Conservation (phyloP, 2,888 invertebrate genomes). For the Hydroisotoma schaefferi region DNA sequence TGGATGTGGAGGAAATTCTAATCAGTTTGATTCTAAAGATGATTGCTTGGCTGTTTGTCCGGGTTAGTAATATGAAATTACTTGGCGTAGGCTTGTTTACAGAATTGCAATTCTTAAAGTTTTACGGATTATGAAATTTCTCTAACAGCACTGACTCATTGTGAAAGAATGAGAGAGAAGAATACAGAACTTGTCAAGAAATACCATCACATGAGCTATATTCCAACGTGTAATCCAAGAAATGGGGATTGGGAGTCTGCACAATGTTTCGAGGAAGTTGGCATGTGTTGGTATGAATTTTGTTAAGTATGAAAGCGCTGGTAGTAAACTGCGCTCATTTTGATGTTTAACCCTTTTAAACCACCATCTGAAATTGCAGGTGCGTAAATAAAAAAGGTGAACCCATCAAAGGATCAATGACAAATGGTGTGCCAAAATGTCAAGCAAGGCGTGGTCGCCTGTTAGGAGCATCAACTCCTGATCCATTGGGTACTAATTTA, state of each 20-base stretch:
- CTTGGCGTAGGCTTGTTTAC: too few species aligned
- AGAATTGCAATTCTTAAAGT: too few species aligned
- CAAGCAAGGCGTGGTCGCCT: conserved; percentile 65
- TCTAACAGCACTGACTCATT: conserved; percentile 66
- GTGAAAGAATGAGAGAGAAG: conserved; percentile 73
- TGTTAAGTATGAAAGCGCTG: not conserved
- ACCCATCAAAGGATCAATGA: conserved; percentile 73
- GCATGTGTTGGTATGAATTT: conserved; percentile 73
- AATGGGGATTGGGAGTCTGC: conserved; percentile 76
- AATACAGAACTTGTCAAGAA: conserved; percentile 69
- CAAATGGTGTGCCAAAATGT: conserved; percentile 71
- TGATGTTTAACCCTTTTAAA: not conserved
- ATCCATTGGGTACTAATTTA: conserved; percentile 23
- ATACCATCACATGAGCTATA: conserved; percentile 70
- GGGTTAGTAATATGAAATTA: conserved; percentile 56
- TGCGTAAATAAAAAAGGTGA: conserved; percentile 81
- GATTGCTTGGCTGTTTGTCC: conserved; percentile 79
- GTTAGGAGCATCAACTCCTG: conserved; percentile 27
- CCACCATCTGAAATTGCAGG: conserved; percentile 52
- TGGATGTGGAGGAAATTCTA: conserved; percentile 74
- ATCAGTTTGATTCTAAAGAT: conserved; percentile 75
- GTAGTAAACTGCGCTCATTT: not conserved
- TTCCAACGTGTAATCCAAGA: conserved; percentile 69
- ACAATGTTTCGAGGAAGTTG: conserved; percentile 72
- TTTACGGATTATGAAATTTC: conserved; percentile 26